A percentile compares a stretch with the other conserved stretches of the same genome.
phyloP scores from a whole-genome alignment of 2,888 invertebrate genomes.

The Hypomecis atomaria region DNA sequence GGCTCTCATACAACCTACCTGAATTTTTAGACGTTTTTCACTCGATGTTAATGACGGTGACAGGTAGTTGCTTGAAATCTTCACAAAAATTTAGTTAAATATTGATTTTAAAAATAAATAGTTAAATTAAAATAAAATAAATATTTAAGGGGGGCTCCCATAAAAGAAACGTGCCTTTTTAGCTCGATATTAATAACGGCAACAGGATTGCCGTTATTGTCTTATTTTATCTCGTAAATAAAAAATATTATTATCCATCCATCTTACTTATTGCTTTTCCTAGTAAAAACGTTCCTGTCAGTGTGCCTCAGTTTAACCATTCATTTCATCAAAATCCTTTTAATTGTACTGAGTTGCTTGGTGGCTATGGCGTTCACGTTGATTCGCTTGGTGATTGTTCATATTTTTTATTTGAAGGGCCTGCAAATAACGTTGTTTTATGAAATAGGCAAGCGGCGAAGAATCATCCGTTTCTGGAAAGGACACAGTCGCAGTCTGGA shows the following conservation, averaged over 20 bases:
- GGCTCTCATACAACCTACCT: too few species aligned
- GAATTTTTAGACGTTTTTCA: too few species aligned
- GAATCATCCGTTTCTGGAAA: constrained; percentile 84
- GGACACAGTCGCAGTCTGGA: constrained; percentile 76
- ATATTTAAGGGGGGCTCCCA: too few species aligned
- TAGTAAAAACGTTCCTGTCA: constrained; percentile 3
- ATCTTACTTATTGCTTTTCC: not conserved
- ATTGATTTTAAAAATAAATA: too few species aligned
- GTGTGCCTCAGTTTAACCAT: constrained; percentile 39
- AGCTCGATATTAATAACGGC: too few species aligned
- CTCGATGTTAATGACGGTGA: too few species aligned
- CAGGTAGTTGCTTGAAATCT: too few species aligned
- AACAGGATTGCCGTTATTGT: too few species aligned
- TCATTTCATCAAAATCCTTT: constrained; percentile 30
- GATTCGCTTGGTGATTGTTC: constrained; percentile 37
- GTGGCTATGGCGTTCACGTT: constrained; percentile 54
- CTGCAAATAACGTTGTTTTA: not conserved
- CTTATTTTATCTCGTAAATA: too few species aligned
- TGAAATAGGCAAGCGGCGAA: constrained; percentile 81
- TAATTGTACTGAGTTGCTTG: constrained; percentile 51
- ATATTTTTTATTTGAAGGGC: not conserved
- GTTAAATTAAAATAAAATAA: too few species aligned
- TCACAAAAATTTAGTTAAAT: too few species aligned
- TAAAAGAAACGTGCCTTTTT: too few species aligned
- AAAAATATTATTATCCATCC: not conserved